phyloP scores from a whole-genome alignment of 2,113 vertebrate species.

The Myotis brandtii region DNA sequence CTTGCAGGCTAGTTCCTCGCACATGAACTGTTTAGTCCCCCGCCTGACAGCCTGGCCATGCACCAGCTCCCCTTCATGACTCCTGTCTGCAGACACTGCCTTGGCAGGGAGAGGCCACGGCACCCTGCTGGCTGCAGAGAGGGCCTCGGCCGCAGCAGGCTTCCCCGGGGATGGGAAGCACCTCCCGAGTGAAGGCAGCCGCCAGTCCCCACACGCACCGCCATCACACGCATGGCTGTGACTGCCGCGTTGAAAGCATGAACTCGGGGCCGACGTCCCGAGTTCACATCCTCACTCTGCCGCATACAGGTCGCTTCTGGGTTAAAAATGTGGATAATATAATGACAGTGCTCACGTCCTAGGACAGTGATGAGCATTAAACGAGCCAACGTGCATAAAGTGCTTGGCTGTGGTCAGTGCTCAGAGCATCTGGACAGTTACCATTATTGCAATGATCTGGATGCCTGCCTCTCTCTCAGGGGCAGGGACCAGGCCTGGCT shows the following conservation, averaged over 20 bases:
- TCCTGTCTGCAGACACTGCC: not conserved
- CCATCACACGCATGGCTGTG: not conserved
- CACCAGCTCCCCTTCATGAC: not conserved
- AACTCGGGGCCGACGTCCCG: not conserved
- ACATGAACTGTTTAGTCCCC: not conserved
- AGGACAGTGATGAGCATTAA: not conserved
- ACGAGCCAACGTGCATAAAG: not conserved
- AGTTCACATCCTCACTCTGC: not conserved
- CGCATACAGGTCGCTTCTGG: not conserved
- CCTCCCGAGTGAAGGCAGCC: not conserved
- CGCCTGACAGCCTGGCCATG: not conserved
- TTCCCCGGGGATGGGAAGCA: not conserved
- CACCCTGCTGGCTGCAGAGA: not conserved
- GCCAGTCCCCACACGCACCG: accelerated
- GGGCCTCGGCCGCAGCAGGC: not conserved
- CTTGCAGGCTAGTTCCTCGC: not conserved
- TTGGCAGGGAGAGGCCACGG: not conserved
- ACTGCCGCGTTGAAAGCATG: accelerated
- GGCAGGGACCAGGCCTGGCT: not conserved
- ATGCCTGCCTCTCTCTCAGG: not conserved
- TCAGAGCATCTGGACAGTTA: not conserved
- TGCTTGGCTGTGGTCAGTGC: not conserved
- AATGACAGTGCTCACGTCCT: not conserved
- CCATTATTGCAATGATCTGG: not conserved
- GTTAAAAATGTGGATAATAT: not conserved